Base-by-base conservation (phyloP, 1,140 invertebrate genomes). In the Drosophila bocqueti region DNA sequence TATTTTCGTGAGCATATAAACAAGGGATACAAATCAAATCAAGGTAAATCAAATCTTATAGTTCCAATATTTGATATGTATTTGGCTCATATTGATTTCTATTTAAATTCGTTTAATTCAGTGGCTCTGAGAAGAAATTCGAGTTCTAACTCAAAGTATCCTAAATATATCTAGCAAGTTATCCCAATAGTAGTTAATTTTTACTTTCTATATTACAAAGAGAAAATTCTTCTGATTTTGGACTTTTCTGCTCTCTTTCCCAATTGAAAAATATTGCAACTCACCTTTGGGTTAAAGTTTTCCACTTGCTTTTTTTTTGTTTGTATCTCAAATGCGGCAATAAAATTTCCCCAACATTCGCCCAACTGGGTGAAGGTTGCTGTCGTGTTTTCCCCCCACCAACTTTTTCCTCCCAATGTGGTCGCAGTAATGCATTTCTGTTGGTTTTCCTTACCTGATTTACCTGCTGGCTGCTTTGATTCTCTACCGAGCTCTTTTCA, bases 321-420 rank as follows among this genome's bases (percentile, higher is more conserved):
- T 45, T 34, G 21, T 59, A 71, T 67, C 66, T 64, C 62, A 26
- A 76, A 77, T 49, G 42, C 50, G 52, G 74, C 73, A 65, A 76
- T 66, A 54, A 77, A 76, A 77, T 76, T 78, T 52, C 43, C 54
- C 50, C 50, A 59, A 67, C 66, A 52, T 65, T 69, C 40, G 16
- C 36, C 65, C 65, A 72, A 74, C 68, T 74, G 71, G 71, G 71
- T 74, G 71, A 74, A 74, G 71, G 71, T 74, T 73, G 71, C 61
- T 73, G 45, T 46, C 67, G 45, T 36, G 42, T 13, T 9, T 26
- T 18, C 18, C 29, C n/a, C 34, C 13, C 45, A 15, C 15, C 24
- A 34, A 36, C 50, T n/a, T 34, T 36, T 34, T 21, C 40, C 66
- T 36, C 24, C n/a, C 49, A 57, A 57, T 71, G 67, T 40, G 47